Evolutionary conservation across 1,140 invertebrate species (phyloP).

Genomic region (Oreohelix idahoensis): DNA sequence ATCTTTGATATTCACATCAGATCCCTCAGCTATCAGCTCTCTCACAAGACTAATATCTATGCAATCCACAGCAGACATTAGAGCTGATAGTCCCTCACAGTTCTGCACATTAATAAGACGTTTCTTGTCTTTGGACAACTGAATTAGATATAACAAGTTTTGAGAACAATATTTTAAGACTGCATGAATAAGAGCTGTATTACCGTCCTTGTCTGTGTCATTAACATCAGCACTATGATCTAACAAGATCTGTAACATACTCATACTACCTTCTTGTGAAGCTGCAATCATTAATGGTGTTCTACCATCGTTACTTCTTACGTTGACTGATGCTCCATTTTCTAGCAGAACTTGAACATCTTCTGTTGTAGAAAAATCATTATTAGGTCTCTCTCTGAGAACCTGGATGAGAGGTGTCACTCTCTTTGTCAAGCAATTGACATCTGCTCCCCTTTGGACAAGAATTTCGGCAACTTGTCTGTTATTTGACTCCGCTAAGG

Average conservation of each 20-base stretch:
- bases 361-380: background rate
- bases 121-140: background rate
- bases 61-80: background rate
- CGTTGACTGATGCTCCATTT: background rate
- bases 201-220: background rate
- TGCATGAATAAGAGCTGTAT: background rate
- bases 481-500: background rate
- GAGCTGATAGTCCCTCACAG: background rate
- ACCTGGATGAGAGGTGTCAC: background rate
- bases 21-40: background rate
- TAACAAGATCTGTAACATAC: no score
- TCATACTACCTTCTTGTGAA: no score
- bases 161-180: background rate
- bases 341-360: background rate
- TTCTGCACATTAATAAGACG: background rate
- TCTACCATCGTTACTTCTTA: background rate
- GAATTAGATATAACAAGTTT: background rate
- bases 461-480: background rate
- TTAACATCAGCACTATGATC: background rate
- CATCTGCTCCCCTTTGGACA: background rate
- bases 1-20: no score
- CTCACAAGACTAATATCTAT: background rate
- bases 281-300: background rate
- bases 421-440: background rate
- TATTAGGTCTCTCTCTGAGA: background rate